These are phyloP conservation scores for Harpalus rubripes DNA, from an alignment of 2,888 invertebrate species.

Conservation along the genomic window DNA sequence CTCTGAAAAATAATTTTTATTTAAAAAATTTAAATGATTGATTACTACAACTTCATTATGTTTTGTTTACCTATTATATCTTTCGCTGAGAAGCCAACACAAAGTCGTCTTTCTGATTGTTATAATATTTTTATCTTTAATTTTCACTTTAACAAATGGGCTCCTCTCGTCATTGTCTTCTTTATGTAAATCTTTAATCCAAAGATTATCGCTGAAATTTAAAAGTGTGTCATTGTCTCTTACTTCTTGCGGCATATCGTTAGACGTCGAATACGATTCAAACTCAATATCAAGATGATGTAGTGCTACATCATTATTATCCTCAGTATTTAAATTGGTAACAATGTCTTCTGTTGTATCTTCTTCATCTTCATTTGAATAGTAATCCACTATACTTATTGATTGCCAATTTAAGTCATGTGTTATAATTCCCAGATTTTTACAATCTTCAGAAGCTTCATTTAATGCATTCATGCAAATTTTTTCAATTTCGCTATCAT, in stretches of 20 bases:
- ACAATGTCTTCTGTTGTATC: neutral
- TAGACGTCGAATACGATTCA: neutral
- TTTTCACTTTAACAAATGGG: slow-evolving; percentile 1
- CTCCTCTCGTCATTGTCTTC: neutral
- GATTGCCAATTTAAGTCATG: neutral
- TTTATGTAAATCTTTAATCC: slow-evolving; percentile 11
- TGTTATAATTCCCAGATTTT: slow-evolving; percentile 16
- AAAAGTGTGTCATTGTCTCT: neutral
- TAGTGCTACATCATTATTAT: neutral
- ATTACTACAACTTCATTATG: neutral
- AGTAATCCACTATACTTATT: neutral
- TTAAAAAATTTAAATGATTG: neutral
- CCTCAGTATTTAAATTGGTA: neutral
- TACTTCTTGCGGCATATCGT: neutral
- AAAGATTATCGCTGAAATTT: neutral
- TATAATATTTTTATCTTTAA: slow-evolving; percentile 5
- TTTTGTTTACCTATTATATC: slow-evolving; percentile 7
- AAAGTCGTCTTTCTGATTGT: neutral
- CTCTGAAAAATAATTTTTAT: neutral
- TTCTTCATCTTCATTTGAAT: slow-evolving; percentile 1
- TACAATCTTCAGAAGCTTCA: neutral
- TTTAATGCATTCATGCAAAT: slow-evolving; percentile 1
- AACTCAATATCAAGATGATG: neutral
- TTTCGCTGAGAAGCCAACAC: slow-evolving; percentile 1
- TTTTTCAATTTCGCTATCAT: slow-evolving; percentile 14